Evolutionary conservation across 2,888 invertebrate species (phyloP).

Genomic region (Lydus trimaculatus): DNA sequence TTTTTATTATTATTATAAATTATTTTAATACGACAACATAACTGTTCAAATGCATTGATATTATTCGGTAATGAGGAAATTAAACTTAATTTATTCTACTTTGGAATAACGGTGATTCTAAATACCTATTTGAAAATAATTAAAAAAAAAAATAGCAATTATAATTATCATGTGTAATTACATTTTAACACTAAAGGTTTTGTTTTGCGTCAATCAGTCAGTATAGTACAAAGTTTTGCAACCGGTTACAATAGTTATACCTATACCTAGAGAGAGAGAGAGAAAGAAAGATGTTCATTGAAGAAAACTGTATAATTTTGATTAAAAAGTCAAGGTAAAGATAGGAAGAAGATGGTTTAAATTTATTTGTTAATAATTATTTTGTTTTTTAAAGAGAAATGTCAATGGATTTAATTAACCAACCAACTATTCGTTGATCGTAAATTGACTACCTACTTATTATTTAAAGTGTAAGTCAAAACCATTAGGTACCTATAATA

Average conservation of each 20-base stretch:
- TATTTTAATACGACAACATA: slow-evolving; percentile 4
- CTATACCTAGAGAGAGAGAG: too few species aligned
- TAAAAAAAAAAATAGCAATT: background rate
- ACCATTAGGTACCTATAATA: background rate
- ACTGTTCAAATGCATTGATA: slow-evolving; percentile 6
- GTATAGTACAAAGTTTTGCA: too few species aligned
- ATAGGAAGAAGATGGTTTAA: background rate
- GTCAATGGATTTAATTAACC: background rate
- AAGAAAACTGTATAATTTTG: background rate
- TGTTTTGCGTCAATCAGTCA: too few species aligned
- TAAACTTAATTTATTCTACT: slow-evolving; percentile 1
- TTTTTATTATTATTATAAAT: slow-evolving; percentile 4
- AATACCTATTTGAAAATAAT: background rate
- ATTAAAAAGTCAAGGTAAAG: background rate
- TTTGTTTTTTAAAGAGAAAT: background rate
- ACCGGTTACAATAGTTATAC: too few species aligned
- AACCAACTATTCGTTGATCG: background rate
- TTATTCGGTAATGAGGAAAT: slow-evolving; percentile 11
- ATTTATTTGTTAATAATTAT: background rate
- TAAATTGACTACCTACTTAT: background rate
- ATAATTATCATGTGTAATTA: background rate
- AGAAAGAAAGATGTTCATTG: too few species aligned
- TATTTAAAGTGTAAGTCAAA: background rate
- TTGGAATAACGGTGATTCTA: background rate
- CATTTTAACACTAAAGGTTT: too few species aligned